Base-by-base conservation (phyloP, 2,888 invertebrate species). In the Clusia tigrina region DNA sequence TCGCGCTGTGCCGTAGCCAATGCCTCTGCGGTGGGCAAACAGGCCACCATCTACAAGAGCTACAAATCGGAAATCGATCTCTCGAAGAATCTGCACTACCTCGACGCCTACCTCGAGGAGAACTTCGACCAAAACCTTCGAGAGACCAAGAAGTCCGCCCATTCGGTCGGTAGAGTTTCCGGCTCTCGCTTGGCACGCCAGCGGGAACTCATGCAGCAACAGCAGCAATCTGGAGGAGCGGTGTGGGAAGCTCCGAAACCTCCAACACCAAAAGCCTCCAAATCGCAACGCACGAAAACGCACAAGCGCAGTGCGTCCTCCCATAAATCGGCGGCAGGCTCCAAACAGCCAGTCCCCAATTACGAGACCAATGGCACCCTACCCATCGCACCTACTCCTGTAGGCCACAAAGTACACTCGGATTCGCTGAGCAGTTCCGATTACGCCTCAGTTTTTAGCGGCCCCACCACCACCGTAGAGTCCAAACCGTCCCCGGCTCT, bases 21-120 rank as follows among this genome's bases (percentile, higher is more conserved):
- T n/a, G 71, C 71, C 0, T 64, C 69, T 0, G 72, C 72, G 10
- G 63, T 68, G 32, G 60, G 56, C 63, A 78, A 78, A 12, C 79
- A 74, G 61, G 77, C 80, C 17, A 78, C 81, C 12, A 72, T 83
- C 52, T 84, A 83, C 63, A 83, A 83, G 69, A 83, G 83, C 67
- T 84, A 84, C 67, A 84, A 84, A 62, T 84, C 84, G 1, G 84
- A 84, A 69, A 77, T 84, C 46, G 84, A 84, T 69, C 72, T 84
- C 3, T 82, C 83, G 38, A 81, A 81, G 64, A 84, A 84, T 67
- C 71, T 84, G 5, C 81, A 82, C 65, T 84, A 83, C 58, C 66
- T 84, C 55, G 84, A 84, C 62, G 81, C 82, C 3, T 84, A 83
- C 65, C 64, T 84, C n/a, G 81, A 83, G 69, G 80, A 83, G 62